Evolutionary conservation across 2,888 invertebrate species (phyloP).

Genomic region (Amblyjoppa proteus): DNA sequence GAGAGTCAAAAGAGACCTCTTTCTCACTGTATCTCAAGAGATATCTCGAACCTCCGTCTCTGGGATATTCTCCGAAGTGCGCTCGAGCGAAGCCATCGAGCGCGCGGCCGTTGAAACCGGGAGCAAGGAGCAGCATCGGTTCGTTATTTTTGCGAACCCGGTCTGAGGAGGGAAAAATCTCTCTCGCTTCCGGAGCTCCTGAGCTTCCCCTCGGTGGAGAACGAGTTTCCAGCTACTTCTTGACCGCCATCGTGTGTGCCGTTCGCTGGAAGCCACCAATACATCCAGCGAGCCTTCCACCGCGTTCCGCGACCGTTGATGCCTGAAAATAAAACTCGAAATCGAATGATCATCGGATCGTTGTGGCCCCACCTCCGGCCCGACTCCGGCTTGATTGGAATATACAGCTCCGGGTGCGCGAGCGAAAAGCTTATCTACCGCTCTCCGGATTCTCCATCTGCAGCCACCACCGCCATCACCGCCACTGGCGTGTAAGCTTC

Average conservation of each 20-base stretch:
- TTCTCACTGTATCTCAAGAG: conserved; percentile 52
- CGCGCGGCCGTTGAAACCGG: conserved; percentile 4
- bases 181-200: conserved; percentile 13
- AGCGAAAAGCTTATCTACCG: conserved; percentile 17
- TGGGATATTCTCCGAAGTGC: conserved; percentile 52
- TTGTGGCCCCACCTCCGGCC: neutral
- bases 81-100: conserved; percentile 27
- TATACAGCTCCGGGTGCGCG: neutral
- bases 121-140: conserved; percentile 24
- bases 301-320: conserved; percentile 11
- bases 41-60: conserved; percentile 39
- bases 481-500: conserved; percentile 35
- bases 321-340: conserved; percentile 52
- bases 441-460: conserved; percentile 24
- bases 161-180: conserved; percentile 15
- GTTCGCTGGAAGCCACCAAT: conserved; percentile 2
- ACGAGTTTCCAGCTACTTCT: conserved; percentile 40
- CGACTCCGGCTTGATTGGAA: conserved; percentile 32
- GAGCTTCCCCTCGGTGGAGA: neutral
- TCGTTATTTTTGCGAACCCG: conserved; percentile 55
- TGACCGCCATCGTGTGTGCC: conserved; percentile 32
- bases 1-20: conserved; percentile 28
- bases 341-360: conserved; percentile 57
- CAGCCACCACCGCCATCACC: neutral
- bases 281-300: neutral